phyloP scores from a whole-genome alignment of 2,888 invertebrate species.

The Dicyrtoma fusca region DNA sequence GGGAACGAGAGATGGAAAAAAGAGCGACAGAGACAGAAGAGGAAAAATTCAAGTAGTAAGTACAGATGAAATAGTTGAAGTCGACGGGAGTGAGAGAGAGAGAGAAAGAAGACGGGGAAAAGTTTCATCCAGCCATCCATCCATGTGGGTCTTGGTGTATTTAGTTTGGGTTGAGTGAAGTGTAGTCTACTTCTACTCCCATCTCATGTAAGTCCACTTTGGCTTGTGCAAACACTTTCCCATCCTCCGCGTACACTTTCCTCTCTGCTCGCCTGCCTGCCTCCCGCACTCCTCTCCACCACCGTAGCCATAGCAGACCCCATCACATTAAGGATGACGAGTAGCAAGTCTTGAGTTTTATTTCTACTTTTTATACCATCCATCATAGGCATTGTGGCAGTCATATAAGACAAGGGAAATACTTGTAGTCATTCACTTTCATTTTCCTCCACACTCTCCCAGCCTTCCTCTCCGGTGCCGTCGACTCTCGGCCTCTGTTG shows the following conservation, averaged over 20 bases:
- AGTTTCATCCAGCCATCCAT: neutral
- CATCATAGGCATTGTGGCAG: constrained; percentile 9
- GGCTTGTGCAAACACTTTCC: constrained; percentile 37
- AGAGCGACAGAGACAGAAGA: neutral
- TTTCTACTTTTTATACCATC: constrained; percentile 17
- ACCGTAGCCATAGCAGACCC: neutral
- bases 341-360: constrained; percentile 17
- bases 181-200: constrained; percentile 25
- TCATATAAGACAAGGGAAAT: no score
- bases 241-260: neutral
- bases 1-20: neutral
- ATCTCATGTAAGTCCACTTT: constrained; percentile 39
- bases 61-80: no score
- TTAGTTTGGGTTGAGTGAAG: constrained; percentile 19
- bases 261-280: constrained; percentile 3
- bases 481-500: no score
- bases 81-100: neutral
- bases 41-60: no score
- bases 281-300: neutral
- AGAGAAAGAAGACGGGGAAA: neutral
- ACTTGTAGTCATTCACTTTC: no score
- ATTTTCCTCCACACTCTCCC: no score
- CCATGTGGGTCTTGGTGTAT: constrained; percentile 11
- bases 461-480: constrained; percentile 1
- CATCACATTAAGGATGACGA: constrained; percentile 17